phyloP scores from a whole-genome alignment of 2,888 invertebrate species.

The Chymomyza caudatula region DNA sequence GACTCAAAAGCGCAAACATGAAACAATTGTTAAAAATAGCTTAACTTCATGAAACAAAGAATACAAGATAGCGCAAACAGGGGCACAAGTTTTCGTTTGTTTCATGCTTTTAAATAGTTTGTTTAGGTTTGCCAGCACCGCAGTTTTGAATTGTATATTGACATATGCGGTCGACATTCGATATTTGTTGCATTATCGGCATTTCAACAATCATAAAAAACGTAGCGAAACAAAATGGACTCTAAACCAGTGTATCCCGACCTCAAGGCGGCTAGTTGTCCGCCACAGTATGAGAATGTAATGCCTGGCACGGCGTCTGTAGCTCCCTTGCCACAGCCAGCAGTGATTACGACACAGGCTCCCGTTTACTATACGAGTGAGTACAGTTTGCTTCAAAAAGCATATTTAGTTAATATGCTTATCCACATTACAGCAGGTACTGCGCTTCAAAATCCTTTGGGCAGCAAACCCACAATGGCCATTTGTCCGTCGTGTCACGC shows the following conservation, averaged over 20 bases:
- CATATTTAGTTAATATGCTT: neutral
- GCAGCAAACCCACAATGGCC: constrained; percentile 10
- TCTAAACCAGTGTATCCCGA: neutral
- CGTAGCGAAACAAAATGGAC: neutral
- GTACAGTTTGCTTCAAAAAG: neutral
- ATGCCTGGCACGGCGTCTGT: neutral
- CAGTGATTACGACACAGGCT: neutral
- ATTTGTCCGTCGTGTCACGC: constrained; percentile 44
- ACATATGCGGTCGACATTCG: too few relatives aligned
- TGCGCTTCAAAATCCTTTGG: constrained; percentile 5
- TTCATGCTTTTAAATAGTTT: too few relatives aligned
- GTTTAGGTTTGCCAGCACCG: too few relatives aligned
- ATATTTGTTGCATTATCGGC: too few relatives aligned
- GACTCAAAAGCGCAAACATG: too few relatives aligned
- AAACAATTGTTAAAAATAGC: too few relatives aligned
- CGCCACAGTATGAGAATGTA: neutral
- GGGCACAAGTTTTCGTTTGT: too few relatives aligned
- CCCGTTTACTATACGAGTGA: too few relatives aligned
- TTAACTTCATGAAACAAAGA: too few relatives aligned
- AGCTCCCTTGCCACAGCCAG: neutral
- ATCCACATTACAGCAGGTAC: constrained; percentile 12
- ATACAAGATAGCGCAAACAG: too few relatives aligned
- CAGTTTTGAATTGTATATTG: too few relatives aligned
- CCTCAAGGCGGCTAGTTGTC: neutral
- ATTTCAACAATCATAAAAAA: too few relatives aligned